Conservation (phyloP, 2,888 invertebrate species). For the Leptinotarsa rubiginosa region DNA sequence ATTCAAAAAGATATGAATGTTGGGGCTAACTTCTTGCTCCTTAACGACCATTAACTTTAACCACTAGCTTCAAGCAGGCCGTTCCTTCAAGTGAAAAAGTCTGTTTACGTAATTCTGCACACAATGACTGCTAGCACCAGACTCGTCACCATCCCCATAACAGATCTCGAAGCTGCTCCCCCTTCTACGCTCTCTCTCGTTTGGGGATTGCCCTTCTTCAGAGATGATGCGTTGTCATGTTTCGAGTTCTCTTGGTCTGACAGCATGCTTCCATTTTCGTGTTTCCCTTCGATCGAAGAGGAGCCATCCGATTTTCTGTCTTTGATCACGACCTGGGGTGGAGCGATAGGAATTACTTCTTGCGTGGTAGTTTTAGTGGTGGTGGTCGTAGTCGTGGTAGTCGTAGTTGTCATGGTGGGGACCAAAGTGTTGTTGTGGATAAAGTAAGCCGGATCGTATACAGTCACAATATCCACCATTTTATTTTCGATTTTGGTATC, state of each 20-base stretch:
- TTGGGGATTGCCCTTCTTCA: constrained; percentile 60
- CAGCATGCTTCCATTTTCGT: constrained; percentile 65
- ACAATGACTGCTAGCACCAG: constrained; percentile 8
- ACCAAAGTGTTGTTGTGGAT: constrained; percentile 80
- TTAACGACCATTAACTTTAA: not conserved
- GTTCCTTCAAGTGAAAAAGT: not conserved
- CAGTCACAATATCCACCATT: constrained; percentile 76
- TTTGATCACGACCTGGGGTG: constrained; percentile 43
- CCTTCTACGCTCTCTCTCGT: constrained; percentile 22
- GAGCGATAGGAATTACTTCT: constrained; percentile 59
- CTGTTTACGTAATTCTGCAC: constrained; percentile 22
- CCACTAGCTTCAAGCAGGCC: constrained; percentile 18
- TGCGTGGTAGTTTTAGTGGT: constrained; percentile 67
- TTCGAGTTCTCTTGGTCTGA: constrained; percentile 51
- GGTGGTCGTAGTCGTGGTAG: constrained; percentile 68
- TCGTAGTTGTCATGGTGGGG: constrained; percentile 79
- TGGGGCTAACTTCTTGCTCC: not conserved
- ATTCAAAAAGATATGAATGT: not conserved
- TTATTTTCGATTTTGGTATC: constrained; percentile 76
- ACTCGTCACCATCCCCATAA: constrained; percentile 5
- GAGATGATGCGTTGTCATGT: constrained; percentile 57
- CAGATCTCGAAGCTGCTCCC: not conserved
- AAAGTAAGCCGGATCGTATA: constrained; percentile 83
- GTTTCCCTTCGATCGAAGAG: constrained; percentile 53
- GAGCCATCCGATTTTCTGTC: constrained; percentile 42